Evolutionary conservation across 2,113 vertebrate genomes (phyloP).

Genomic region (Rhinolophus sinicus): DNA sequence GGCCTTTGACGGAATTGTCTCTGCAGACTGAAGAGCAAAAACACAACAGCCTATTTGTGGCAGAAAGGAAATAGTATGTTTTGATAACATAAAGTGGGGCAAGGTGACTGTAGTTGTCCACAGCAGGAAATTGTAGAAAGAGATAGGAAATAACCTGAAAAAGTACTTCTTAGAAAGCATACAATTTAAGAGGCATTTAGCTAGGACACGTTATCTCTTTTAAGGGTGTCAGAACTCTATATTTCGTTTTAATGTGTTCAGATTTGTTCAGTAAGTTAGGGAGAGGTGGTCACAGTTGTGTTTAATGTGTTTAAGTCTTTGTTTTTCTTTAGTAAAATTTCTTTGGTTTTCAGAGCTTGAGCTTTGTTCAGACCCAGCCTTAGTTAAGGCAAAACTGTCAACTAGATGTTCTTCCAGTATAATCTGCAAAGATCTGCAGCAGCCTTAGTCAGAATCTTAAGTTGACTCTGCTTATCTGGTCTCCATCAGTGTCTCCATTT

Average conservation of each 20-base stretch:
- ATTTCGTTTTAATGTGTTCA: slow-evolving; percentile 24
- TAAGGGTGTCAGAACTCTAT: background rate
- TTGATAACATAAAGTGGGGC: background rate
- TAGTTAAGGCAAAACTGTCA: background rate
- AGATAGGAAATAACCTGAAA: background rate
- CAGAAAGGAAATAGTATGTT: background rate
- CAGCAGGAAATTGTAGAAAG: background rate
- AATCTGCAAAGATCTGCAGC: background rate
- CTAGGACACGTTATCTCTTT: background rate
- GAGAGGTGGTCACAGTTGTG: background rate
- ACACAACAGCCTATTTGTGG: background rate
- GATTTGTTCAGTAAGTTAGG: background rate
- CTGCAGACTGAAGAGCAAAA: background rate
- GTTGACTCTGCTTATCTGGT: background rate
- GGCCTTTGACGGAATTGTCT: background rate
- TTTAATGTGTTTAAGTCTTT: background rate
- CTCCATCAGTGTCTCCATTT: background rate
- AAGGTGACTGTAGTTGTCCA: background rate
- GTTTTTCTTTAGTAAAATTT: slow-evolving; percentile 5
- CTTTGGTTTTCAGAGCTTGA: slow-evolving; percentile 6
- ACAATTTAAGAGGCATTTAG: background rate
- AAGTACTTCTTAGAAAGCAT: background rate
- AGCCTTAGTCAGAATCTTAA: background rate
- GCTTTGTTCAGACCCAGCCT: background rate
- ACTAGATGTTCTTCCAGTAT: background rate